Percentiles rank a stretch among this genome's conserved stretches.
Evolutionary conservation across 2,113 vertebrate genomes (phyloP).

Genomic region (Oncorhynchus mykiss): DNA sequence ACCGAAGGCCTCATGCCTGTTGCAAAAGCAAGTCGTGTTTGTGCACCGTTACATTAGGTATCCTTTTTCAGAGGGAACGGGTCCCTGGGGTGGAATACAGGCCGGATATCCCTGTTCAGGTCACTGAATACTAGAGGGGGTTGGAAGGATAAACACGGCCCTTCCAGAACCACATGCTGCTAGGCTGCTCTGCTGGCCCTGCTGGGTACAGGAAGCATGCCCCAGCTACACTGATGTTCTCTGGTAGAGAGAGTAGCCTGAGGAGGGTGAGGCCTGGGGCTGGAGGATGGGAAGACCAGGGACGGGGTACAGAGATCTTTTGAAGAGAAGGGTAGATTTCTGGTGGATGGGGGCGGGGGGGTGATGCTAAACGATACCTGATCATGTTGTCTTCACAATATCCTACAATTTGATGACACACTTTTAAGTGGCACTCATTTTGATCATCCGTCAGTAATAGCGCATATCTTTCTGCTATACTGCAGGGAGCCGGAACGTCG

Average conservation of each 20-base stretch:
- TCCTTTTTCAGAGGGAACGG: slow-evolving; percentile 98
- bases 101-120: slow-evolving; percentile 94
- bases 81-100: slow-evolving; percentile 94
- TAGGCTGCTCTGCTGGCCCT: slow-evolving; percentile 77
- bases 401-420: slow-evolving; percentile 20
- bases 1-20: slow-evolving; percentile 84
- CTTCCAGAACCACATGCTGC: slow-evolving; percentile 89
- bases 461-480: slow-evolving; percentile 10
- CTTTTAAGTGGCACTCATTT: slow-evolving; percentile 12
- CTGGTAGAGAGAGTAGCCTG: slow-evolving; percentile 51
- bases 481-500: slow-evolving; percentile 32
- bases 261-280: slow-evolving; percentile 38
- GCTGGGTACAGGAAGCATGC: slow-evolving; percentile 78
- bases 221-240: slow-evolving; percentile 71
- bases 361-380: slow-evolving; percentile 27
- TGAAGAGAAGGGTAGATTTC: neutral
- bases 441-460: slow-evolving; percentile 18
- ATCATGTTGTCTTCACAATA: slow-evolving; percentile 16
- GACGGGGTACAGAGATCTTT: slow-evolving; percentile 26
- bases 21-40: slow-evolving; percentile 95
- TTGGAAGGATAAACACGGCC: slow-evolving; percentile 84
- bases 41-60: slow-evolving; percentile 95
- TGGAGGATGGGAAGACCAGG: slow-evolving; percentile 31
- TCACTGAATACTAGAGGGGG: slow-evolving; percentile 86
- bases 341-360: neutral